Evolutionary conservation across 1,140 invertebrate species (phyloP), one percentile per base, ranked within the genome.

Genomic region (Apis florea): DNA sequence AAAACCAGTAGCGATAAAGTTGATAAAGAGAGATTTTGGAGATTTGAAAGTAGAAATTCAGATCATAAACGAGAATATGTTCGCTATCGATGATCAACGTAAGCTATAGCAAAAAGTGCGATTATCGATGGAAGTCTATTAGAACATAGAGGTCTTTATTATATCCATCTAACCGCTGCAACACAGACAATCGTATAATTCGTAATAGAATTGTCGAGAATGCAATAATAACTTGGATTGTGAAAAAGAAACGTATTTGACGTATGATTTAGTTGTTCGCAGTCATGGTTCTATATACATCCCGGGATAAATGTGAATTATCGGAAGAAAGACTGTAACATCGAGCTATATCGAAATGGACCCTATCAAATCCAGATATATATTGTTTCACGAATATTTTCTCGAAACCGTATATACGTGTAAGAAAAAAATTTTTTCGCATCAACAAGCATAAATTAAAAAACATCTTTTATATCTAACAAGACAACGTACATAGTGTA

Each of bases 211-310:
- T 64, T 47, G 24, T 53, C 26, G 40, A 53, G 40, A 61, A 79
- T 63, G 53, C 21, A 49, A 63, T 71, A 79, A 71, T 72, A 63
- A 63, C 40, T 72, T 63, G 17, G 49, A 63, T 64, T 19, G 58
- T 12, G 56, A 71, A 51, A 59, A 5, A 24, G 26, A 79, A 26
- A 59, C 64, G 47, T 17, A 21, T 71, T 64, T 79, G 77, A 63
- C 58, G 59, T 79, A 51, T 51, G 58, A 79, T 72, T 72, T 53
- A 63, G 15, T 40, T 79, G 40, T 47, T 79, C 26, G 21, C n/a
- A 40, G 59, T 79, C 63, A 71, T 17, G 21, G 56, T 53, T 31
- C 31, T n/a, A 78, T 47, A 26, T 53, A 15, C 51, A 11, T 47
- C 19, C 19, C 17, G 3, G 10, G 31, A 47, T 24, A 58, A 40